phyloP scores from a whole-genome alignment of 2,888 invertebrate genomes.

The Gandaritis pyraliata region DNA sequence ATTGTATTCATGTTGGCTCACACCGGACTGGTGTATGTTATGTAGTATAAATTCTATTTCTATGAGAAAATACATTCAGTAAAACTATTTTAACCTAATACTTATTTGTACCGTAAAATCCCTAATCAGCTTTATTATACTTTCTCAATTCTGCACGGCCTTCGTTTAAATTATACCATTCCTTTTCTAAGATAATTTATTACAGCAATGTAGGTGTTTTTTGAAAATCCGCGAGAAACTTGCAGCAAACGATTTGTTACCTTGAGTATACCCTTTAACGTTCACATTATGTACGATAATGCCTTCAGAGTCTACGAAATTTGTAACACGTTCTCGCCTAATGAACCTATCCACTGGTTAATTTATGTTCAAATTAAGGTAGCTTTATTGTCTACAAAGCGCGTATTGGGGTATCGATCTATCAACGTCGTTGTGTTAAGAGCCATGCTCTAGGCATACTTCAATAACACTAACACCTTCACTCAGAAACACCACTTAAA shows the following conservation, averaged over 20 bases:
- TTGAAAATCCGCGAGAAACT: background rate
- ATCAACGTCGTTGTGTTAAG: conserved; percentile 8
- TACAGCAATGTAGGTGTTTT: background rate
- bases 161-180: too few relatives aligned
- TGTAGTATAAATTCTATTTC: background rate
- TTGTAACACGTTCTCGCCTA: conserved; percentile 45
- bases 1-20: conserved; percentile 46
- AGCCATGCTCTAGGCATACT: background rate
- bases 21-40: conserved; percentile 25
- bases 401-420: conserved; percentile 21
- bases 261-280: conserved; percentile 15
- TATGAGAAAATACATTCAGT: background rate
- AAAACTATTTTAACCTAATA: too few relatives aligned
- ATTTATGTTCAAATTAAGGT: conserved; percentile 46
- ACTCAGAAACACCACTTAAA: too few relatives aligned
- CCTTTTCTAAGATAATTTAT: background rate
- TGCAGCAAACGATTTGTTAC: conserved; percentile 3
- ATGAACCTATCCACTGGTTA: conserved; percentile 43
- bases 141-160: too few relatives aligned
- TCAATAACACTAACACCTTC: too few relatives aligned
- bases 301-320: conserved; percentile 38
- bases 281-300: conserved; percentile 36
- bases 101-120: too few relatives aligned
- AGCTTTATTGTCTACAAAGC: conserved; percentile 40
- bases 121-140: too few relatives aligned